Base-by-base conservation (phyloP, 2,888 invertebrate species). In the Macrophya alboannulata region DNA sequence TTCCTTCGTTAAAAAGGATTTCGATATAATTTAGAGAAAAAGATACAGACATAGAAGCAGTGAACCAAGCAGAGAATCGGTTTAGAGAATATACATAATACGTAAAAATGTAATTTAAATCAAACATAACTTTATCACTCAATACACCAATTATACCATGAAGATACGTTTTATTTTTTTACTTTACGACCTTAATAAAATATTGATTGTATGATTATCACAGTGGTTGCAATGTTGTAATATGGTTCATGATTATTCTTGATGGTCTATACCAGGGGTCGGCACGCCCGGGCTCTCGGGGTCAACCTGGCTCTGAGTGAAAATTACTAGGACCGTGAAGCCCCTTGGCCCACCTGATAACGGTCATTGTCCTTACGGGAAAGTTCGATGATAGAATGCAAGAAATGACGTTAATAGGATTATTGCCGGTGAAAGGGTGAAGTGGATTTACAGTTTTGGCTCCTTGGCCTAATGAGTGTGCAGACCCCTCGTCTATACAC, bases 51-150 rank as follows among this genome's bases (percentile, higher is more conserved):
- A 31, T 77, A 71, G 48, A 85, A 74, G 45, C 51, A 84, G 55
- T 77, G 68, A 84, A 85, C 84, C 76, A 62, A 85, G 31, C 55
- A 55, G 65, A 74, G 21, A 84, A 82, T 84, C 82, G 65, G 45
- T 85, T 87, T 85, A 87, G 86, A 87, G 72, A 86, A 85, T 72
- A 85, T 87, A 88, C 87, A 87, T 85, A 87, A 86, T 62, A 85
- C 86, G 17, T 31, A 10, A 31, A 31, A 37, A 65, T 65, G 65
- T 65, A 15, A 31, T 65, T 65, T 15, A 65, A 65, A 15, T 65
- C 21, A 65, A 65, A 65, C 65, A 65, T 15, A 65, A 31, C 25
- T 65, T 10, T 2, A 31, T 65, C 31, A 31, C 15, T 15, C 4
- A 31, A 65, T 10, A 62, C 62, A 65, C 0, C 5, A 12, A 37